Base-by-base conservation (phyloP, 2,888 invertebrate species). In the Pollenia labialis region DNA sequence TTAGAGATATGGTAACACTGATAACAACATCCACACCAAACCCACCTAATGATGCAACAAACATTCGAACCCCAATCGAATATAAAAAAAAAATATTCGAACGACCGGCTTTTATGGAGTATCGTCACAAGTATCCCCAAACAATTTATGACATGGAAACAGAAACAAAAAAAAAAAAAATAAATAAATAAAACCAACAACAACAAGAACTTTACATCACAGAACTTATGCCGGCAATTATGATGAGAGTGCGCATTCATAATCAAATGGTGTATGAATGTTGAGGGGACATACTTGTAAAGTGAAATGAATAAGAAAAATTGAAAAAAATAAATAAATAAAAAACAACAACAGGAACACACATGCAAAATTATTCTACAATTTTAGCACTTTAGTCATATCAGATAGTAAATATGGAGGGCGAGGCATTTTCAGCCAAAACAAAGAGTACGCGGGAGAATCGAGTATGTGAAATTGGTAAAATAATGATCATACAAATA, bases 191-290 rank as follows among this genome's bases (percentile, higher is more conserved):
- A n/a, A 58, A 42, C 3, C 69, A 72, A 44, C 44, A 72, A 56
- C 44, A 80, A 60, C 44, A 81, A 85, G 56, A 82, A 85, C 82
- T 83, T 44, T n/a, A 81, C 81, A 72, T 89, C 88, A 88, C 72
- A 89, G 88, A 88, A 85, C 84, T 87, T 85, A 83, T 87, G 88
- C 88, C 88, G 89, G 87, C 88, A 87, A 85, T 87, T 88, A 85
- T 85, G 83, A 88, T 81, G 85, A 81, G 88, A 88, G 79, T 84
- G 84, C 74, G 84, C 87, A 84, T 87, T 87, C 84, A 87, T 84
- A 87, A 87, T 84, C 87, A 84, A 77, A 87, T 68, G 86, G 80
- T 76, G 60, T 83, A 86, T 66, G 83, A 80, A 79, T 74, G 82
- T 79, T 56, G 85, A 74, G 77, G 82, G 82, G 71, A 77, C 74